These are phyloP conservation scores for Caenorhabditis macrosperma DNA, from an alignment of 2,888 invertebrate genomes.

Conservation along the genomic window DNA sequence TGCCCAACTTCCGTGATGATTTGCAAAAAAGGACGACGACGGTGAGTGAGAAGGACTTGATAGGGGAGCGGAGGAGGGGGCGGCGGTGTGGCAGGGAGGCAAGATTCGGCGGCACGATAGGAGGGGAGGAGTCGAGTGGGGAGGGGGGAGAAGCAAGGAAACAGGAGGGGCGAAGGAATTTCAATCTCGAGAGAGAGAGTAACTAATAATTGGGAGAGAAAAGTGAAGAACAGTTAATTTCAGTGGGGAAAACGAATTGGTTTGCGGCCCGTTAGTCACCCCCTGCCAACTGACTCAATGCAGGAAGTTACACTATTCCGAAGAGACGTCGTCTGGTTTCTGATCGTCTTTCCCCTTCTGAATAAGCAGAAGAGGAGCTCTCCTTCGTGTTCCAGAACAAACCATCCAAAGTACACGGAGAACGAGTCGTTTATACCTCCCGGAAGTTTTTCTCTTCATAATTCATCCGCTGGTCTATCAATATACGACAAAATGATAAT, in stretches of 20 bases:
- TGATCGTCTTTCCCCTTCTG: no score
- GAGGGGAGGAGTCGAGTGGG: constrained; percentile 9
- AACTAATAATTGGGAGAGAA: neutral
- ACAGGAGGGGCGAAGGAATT: neutral
- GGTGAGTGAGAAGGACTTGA: constrained; percentile 19
- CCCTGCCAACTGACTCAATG: neutral
- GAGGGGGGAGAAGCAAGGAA: constrained; percentile 4
- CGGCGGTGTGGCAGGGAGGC: constrained; percentile 16
- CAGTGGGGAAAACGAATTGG: neutral
- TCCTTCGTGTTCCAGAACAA: no score
- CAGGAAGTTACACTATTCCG: neutral
- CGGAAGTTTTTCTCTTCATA: neutral
- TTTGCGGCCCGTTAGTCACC: neutral
- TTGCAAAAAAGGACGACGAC: constrained; percentile 29
- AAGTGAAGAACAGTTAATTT: neutral
- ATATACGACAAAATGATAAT: neutral
- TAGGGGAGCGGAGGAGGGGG: constrained; percentile 8
- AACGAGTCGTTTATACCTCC: no score
- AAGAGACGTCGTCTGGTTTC: no score
- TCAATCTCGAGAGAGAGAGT: constrained; percentile 1
- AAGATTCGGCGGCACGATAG: constrained; percentile 14
- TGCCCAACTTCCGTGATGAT: constrained; percentile 44
- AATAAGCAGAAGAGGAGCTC: no score
- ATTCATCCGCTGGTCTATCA: neutral
- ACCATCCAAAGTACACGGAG: neutral